These are phyloP conservation scores for Elgonia sp. DNA, from an alignment of 2,888 invertebrate genomes.

Conservation along the genomic window DNA sequence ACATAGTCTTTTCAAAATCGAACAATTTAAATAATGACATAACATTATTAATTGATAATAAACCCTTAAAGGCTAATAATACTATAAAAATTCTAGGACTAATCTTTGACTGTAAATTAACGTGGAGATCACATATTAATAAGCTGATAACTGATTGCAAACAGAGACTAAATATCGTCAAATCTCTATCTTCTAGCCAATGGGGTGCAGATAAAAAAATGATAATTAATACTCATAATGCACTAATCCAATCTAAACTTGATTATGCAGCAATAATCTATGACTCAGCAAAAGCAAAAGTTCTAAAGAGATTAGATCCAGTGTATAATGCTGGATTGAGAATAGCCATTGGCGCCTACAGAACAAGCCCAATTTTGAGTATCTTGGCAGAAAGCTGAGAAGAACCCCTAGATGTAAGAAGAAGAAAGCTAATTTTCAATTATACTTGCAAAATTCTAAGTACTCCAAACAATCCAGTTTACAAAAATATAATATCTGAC, in stretches of 20 bases:
- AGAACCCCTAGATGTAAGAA: too few relatives aligned
- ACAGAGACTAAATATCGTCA: neutral
- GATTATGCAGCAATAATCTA: neutral
- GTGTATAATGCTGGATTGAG: neutral
- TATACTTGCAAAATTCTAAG: too few relatives aligned
- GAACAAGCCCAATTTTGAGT: too few relatives aligned
- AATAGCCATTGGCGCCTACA: neutral
- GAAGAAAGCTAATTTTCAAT: too few relatives aligned
- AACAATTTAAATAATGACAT: neutral
- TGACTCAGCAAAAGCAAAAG: neutral
- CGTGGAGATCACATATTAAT: constrained; percentile 59
- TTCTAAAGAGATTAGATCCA: neutral
- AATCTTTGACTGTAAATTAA: constrained; percentile 59
- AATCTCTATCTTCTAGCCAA: neutral
- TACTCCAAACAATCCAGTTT: too few relatives aligned
- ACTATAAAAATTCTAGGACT: constrained; percentile 68
- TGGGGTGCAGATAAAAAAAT: neutral
- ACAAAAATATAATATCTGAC: too few relatives aligned
- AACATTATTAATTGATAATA: neutral
- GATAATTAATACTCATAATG: neutral
- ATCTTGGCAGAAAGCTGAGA: too few relatives aligned
- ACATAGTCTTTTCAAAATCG: constrained; percentile 26
- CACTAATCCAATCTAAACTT: neutral
- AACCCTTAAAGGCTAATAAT: constrained; percentile 15
- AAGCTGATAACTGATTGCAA: neutral